These are phyloP conservation scores for Esox masquinongy DNA, from an alignment of 2,797 vertebrate genomes.

Conservation along the genomic window DNA sequence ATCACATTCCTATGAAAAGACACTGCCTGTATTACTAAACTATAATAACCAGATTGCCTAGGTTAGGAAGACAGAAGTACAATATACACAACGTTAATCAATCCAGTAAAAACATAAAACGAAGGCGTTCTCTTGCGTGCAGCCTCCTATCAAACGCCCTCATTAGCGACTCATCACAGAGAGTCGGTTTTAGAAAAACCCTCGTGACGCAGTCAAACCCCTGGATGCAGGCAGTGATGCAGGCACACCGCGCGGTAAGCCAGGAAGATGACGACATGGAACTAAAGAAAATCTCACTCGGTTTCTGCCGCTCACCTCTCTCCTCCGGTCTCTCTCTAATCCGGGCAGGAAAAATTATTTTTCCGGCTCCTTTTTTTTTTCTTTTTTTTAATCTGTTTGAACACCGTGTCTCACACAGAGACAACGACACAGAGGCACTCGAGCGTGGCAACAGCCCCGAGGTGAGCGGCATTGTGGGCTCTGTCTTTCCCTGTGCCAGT, in stretches of 20 bases:
- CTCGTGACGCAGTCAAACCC: not conserved
- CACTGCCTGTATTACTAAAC: not conserved
- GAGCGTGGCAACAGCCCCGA: slow-evolving; percentile 17
- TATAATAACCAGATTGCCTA: not conserved
- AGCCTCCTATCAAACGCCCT: not conserved
- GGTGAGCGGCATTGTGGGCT: slow-evolving; percentile 15
- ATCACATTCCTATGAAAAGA: not conserved
- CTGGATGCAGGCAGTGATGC: not conserved
- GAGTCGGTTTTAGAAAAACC: not conserved
- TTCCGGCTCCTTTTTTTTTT: not conserved
- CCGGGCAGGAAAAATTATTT: slow-evolving; percentile 21
- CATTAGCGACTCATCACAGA: not conserved
- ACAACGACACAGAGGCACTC: slow-evolving; percentile 8
- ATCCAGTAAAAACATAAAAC: not conserved
- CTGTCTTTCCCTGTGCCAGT: slow-evolving; percentile 36
- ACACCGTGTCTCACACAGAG: not conserved
- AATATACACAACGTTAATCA: not conserved
- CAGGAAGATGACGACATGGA: not conserved
- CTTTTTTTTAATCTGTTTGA: slow-evolving; percentile 25
- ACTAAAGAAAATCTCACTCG: not conserved
- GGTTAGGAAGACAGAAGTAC: not conserved
- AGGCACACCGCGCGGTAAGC: not conserved
- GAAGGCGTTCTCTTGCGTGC: not conserved
- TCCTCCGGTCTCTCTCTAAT: slow-evolving; percentile 22
- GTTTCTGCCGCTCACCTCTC: not conserved